phyloP scores from a whole-genome alignment of 2,797 vertebrate species.

The Gephyroberyx darwinii region DNA sequence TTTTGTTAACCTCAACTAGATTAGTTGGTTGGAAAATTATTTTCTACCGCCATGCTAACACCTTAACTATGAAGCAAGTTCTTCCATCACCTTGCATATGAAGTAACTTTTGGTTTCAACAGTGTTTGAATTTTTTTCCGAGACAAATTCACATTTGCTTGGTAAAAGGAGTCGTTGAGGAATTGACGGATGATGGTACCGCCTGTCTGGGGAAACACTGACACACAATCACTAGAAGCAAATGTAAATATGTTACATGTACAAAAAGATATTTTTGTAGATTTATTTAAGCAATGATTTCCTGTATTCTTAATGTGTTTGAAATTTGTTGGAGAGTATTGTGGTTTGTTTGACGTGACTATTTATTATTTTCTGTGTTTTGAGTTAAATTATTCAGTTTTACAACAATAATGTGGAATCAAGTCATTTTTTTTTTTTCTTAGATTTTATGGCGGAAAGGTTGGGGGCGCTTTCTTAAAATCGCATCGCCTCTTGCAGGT shows the following conservation, averaged over 20 bases:
- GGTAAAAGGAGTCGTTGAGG: too few species aligned
- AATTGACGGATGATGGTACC: neutral
- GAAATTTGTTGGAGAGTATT: conserved; percentile 80
- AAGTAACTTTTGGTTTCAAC: neutral
- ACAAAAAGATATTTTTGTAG: conserved; percentile 92
- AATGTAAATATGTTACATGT: conserved; percentile 95
- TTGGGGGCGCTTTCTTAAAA: conserved; percentile 56
- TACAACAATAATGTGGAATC: conserved; percentile 50
- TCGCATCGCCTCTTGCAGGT: conserved; percentile 43
- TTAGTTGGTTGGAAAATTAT: too few species aligned
- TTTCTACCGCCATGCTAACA: too few species aligned
- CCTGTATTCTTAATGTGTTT: conserved; percentile 87
- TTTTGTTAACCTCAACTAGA: too few species aligned
- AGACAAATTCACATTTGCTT: neutral
- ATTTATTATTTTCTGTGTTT: conserved; percentile 59
- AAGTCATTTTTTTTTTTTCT: conserved; percentile 25
- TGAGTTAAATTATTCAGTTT: conserved; percentile 42
- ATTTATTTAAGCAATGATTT: conserved; percentile 94
- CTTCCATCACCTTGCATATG: too few species aligned
- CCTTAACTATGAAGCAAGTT: too few species aligned
- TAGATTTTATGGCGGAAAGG: conserved; percentile 38
- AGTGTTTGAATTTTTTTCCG: neutral
- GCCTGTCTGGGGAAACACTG: conserved; percentile 27
- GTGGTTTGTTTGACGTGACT: conserved; percentile 71
- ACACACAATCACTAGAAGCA: conserved; percentile 65